Evolutionary conservation across 2,113 vertebrate species (phyloP).

Genomic region (Callocephalon fimbriatum): DNA sequence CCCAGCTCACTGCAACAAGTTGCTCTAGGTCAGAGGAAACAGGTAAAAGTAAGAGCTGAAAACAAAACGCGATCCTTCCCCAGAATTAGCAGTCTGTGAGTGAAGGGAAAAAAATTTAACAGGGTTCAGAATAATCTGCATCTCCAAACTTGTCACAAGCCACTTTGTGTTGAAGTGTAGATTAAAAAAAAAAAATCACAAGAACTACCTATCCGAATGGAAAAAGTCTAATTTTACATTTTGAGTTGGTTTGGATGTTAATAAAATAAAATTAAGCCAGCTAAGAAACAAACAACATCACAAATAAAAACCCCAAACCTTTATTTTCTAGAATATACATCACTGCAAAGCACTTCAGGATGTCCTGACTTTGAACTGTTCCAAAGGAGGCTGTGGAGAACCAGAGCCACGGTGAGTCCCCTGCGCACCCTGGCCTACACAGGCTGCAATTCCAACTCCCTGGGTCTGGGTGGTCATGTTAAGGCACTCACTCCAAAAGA

Average conservation of each 20-base stretch:
- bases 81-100: neutral
- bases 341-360: neutral
- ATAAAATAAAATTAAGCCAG: neutral
- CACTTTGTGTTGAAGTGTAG: neutral
- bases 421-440: neutral
- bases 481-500: constrained; percentile 72
- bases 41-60: neutral
- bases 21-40: neutral
- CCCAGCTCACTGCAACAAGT: neutral
- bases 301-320: constrained; percentile 11
- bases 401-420: neutral
- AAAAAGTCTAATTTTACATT: neutral
- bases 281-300: neutral
- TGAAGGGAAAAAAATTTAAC: neutral
- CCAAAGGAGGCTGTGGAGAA: neutral
- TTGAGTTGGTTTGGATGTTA: neutral
- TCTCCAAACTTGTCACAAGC: neutral
- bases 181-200: neutral
- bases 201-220: neutral
- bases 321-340: constrained; percentile 34
- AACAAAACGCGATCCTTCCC: neutral
- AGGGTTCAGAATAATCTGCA: neutral
- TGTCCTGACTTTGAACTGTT: neutral
- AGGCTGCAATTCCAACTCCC: neutral
- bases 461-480: neutral